Evolutionary conservation across 2,113 vertebrate genomes (phyloP).

Genomic region (Alethe diademata): DNA sequence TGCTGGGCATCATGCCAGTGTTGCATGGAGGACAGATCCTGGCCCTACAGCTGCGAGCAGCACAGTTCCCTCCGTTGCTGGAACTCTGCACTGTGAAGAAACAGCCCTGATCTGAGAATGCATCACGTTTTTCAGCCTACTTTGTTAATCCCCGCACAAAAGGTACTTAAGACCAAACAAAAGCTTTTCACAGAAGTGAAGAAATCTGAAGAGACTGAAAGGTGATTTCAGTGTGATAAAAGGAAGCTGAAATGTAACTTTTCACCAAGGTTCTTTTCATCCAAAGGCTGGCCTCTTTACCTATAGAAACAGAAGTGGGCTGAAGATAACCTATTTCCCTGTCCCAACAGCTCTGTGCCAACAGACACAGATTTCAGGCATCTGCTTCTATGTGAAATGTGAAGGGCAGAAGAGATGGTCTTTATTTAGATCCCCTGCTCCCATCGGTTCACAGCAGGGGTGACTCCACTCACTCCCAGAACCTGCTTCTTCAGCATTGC

Average conservation of each 20-base stretch:
- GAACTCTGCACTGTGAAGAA: background rate
- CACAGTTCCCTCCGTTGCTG: background rate
- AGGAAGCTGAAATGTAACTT: background rate
- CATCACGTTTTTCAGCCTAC: background rate
- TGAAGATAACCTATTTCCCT: background rate
- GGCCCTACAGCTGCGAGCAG: rapidly evolving
- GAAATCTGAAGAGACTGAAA: background rate
- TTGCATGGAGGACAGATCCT: rapidly evolving
- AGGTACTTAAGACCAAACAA: background rate
- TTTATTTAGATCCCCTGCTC: background rate
- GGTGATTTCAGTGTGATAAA: background rate
- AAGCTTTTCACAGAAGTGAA: background rate
- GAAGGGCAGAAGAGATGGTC: background rate
- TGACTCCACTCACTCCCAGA: background rate
- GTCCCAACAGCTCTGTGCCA: background rate
- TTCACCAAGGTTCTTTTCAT: background rate
- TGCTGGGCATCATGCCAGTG: rapidly evolving
- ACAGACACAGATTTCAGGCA: background rate
- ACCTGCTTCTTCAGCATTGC: background rate
- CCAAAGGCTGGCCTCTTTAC: background rate
- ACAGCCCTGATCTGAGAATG: background rate
- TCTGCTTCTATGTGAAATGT: background rate
- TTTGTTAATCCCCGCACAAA: background rate
- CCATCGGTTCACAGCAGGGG: rapidly evolving
- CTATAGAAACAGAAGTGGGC: background rate